phyloP scores from a whole-genome alignment of 53 echinoderm and acorn worm genomes.

The Crossaster papposus region DNA sequence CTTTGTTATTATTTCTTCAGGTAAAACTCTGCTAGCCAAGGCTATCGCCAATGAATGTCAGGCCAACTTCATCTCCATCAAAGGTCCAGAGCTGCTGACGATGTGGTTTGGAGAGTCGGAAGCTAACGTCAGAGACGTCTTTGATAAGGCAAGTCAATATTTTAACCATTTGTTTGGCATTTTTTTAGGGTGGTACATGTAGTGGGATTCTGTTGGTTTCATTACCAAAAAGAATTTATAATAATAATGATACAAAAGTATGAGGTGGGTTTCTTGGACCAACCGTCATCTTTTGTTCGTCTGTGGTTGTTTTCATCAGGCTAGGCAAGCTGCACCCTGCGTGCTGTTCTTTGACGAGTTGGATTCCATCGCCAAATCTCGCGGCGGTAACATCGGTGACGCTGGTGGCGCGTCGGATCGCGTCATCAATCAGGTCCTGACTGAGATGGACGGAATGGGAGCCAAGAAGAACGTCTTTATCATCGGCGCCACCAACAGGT shows the following conservation, averaged over 20 bases:
- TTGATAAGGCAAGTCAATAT: constrained; percentile 87
- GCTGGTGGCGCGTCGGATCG: constrained; percentile 95
- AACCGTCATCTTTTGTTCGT: neutral
- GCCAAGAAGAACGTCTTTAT: constrained; percentile 99
- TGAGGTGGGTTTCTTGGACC: neutral
- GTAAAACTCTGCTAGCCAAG: constrained; percentile 93
- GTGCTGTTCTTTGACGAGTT: constrained; percentile 98
- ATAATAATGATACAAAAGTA: too few species aligned
- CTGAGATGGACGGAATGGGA: constrained; percentile 98
- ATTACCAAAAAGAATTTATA: too few species aligned
- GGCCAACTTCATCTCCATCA: constrained; percentile 99
- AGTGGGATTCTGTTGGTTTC: too few species aligned
- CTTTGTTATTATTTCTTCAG: neutral
- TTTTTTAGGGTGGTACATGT: neutral
- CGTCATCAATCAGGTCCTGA: constrained; percentile 98
- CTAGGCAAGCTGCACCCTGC: constrained; percentile 98
- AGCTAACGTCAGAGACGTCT: constrained; percentile 99
- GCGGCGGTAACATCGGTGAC: constrained; percentile 95
- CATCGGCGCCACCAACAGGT: constrained; percentile 99
- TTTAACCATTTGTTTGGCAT: too few species aligned
- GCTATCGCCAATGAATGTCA: constrained; percentile 97
- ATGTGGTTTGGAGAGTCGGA: constrained; percentile 99
- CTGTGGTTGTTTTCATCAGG: constrained; percentile 59
- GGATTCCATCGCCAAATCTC: constrained; percentile 99
- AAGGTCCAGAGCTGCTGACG: constrained; percentile 95